phyloP scores from a whole-genome alignment of 2,888 invertebrate genomes.

The Cataglyphis cursor region DNA sequence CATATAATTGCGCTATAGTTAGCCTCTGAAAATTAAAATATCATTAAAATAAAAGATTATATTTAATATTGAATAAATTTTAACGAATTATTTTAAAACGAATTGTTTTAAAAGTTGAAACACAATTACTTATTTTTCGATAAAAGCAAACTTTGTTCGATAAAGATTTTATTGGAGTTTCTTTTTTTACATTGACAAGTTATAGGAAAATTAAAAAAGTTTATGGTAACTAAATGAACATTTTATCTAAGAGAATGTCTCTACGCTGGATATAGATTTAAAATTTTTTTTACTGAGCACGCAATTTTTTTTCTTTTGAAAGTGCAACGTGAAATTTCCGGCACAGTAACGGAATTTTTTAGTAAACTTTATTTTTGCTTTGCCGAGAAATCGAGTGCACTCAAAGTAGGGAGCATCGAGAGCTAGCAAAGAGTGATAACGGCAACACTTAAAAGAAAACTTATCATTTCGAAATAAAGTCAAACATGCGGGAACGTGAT shows the following conservation, averaged over 20 bases:
- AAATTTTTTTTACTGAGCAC: conserved; percentile 11
- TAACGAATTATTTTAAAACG: not conserved
- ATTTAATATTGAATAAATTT: conserved; percentile 4
- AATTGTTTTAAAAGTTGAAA: not conserved
- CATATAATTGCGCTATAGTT: too few species aligned
- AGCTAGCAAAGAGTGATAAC: not conserved
- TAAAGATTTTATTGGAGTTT: not conserved
- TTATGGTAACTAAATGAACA: not conserved
- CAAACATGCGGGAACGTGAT: not conserved
- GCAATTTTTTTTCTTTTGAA: not conserved
- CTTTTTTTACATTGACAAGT: not conserved
- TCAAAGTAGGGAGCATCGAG: conserved; percentile 12
- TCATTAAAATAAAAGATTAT: not conserved
- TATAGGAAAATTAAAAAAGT: conserved; percentile 21
- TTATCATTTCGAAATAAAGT: conserved; percentile 22
- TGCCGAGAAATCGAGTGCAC: conserved; percentile 22
- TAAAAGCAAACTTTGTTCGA: not conserved
- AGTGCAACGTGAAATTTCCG: conserved; percentile 9
- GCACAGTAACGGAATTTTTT: conserved; percentile 18
- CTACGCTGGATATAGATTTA: conserved; percentile 1
- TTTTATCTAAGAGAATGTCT: conserved; percentile 3
- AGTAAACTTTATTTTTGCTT: conserved; percentile 30
- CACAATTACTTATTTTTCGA: not conserved
- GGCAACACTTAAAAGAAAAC: conserved; percentile 33
- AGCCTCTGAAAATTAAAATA: not conserved